These are phyloP conservation scores for Antigone vipio DNA, from an alignment of 2,113 vertebrate genomes.

Conservation along the genomic window DNA sequence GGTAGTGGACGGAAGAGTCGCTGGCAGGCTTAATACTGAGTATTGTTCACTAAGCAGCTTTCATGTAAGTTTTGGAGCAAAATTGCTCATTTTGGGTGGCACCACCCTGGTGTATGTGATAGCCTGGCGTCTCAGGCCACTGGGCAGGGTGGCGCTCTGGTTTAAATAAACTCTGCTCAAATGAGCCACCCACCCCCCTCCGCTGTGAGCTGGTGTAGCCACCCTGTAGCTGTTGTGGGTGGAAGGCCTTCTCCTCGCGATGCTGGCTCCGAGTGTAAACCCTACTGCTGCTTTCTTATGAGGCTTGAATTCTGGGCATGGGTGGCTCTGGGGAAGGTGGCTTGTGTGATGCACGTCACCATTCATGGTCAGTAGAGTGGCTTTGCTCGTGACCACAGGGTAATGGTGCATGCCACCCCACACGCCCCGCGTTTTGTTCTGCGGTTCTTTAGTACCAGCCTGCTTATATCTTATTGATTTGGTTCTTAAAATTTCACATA, in stretches of 20 bases:
- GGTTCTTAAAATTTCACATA: neutral
- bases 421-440: neutral
- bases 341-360: neutral
- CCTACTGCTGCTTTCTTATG: rapidly evolving
- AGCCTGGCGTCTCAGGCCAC: neutral
- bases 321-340: neutral
- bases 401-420: neutral
- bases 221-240: neutral
- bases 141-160: neutral
- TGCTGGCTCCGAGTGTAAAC: neutral
- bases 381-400: neutral
- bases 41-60: neutral
- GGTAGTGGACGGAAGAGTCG: neutral
- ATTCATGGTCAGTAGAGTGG: neutral
- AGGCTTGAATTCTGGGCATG: neutral
- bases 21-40: neutral
- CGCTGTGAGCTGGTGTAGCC: neutral
- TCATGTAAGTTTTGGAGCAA: rapidly evolving
- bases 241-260: neutral
- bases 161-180: neutral
- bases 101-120: neutral
- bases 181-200: neutral
- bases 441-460: neutral
- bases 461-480: neutral
- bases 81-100: neutral